Evolutionary conservation across 2,797 vertebrate species (phyloP).

Genomic region (Acipenser oxyrinchus): DNA sequence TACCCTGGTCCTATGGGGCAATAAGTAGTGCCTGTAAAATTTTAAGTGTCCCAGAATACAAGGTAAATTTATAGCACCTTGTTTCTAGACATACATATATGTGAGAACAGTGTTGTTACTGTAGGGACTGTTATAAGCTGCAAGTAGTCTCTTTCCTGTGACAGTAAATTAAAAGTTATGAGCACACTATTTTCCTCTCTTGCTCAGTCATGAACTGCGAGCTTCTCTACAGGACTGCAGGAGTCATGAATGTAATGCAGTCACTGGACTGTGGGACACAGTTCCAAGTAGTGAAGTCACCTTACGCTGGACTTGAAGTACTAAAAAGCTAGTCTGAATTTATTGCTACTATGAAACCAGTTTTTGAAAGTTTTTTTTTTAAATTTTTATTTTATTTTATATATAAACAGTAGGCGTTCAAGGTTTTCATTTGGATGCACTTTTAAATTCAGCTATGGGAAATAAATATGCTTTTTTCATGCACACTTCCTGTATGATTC

Average conservation of each 20-base stretch:
- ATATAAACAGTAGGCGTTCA: too few relatives aligned
- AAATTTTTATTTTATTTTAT: too few relatives aligned
- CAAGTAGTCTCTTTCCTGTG: neutral
- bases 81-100: slow-evolving; percentile 74
- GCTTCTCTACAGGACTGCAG: neutral
- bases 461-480: slow-evolving; percentile 15
- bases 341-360: too few relatives aligned
- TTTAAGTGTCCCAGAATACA: slow-evolving; percentile 92
- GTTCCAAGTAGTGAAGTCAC: neutral
- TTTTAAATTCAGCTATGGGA: too few relatives aligned
- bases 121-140: neutral
- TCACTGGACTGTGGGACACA: neutral
- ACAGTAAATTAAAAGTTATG: neutral
- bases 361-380: too few relatives aligned
- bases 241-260: neutral
- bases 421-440: too few relatives aligned
- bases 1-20: slow-evolving; percentile 77
- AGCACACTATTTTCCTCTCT: neutral
- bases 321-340: too few relatives aligned
- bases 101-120: slow-evolving; percentile 26
- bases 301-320: too few relatives aligned
- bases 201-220: too few relatives aligned
- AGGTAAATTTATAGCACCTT: slow-evolving; percentile 90
- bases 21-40: slow-evolving; percentile 91
- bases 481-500: slow-evolving; percentile 23